Conservation (phyloP, 1,140 invertebrate species). For the Sminthurinus signatus region DNA sequence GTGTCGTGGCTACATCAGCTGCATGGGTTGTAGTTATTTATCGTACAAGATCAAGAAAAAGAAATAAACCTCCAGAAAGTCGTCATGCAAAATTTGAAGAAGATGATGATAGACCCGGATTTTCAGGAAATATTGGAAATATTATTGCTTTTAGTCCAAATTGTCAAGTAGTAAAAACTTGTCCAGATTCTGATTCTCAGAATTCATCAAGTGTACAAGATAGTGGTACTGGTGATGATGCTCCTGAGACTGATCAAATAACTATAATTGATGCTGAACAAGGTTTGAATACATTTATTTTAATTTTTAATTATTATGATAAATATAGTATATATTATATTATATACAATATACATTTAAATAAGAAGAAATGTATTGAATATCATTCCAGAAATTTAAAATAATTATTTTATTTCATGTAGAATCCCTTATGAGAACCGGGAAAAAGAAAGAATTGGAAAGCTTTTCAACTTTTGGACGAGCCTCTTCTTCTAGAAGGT, state of each 20-base stretch:
- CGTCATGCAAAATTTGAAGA: slow-evolving; percentile 25
- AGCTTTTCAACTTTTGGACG: slow-evolving; percentile 38
- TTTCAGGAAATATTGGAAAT: slow-evolving; percentile 4
- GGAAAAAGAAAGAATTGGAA: slow-evolving; percentile 28
- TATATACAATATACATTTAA: no score
- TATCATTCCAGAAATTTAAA: no score
- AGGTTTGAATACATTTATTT: no score
- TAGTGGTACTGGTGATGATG: slow-evolving; percentile 34
- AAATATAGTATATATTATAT: no score
- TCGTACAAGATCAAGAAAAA: slow-evolving; percentile 67
- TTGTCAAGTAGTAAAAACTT: slow-evolving; percentile 20
- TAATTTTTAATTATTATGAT: no score
- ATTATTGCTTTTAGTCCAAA: slow-evolving; percentile 5
- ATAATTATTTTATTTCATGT: background rate
- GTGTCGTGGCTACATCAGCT: slow-evolving; percentile 78
- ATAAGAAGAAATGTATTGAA: background rate
- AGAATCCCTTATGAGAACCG: slow-evolving; percentile 21
- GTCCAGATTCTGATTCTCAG: slow-evolving; percentile 30
- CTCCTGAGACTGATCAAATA: slow-evolving; percentile 22
- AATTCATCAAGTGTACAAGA: slow-evolving; percentile 34
- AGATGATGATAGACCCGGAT: slow-evolving; percentile 15
- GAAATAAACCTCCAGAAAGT: slow-evolving; percentile 41
- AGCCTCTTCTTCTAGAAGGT: slow-evolving; percentile 21
- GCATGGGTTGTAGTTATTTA: slow-evolving; percentile 90
- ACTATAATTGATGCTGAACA: slow-evolving; percentile 21